These are phyloP conservation scores for Ochropleura plecta DNA, from an alignment of 2,888 invertebrate genomes.

Conservation along the genomic window DNA sequence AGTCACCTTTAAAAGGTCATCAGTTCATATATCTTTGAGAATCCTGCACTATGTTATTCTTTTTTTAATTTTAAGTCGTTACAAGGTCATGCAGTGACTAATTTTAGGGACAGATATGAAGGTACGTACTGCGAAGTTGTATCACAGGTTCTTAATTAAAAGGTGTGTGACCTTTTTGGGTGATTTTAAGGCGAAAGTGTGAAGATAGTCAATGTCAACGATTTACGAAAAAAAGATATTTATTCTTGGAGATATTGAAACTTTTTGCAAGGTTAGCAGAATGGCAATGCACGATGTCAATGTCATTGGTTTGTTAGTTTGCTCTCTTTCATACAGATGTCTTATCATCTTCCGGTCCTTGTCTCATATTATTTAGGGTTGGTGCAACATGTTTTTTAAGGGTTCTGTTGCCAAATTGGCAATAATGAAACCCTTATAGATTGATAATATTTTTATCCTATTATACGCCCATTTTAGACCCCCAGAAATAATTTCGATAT, in stretches of 20 bases:
- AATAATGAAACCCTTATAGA: too few relatives aligned
- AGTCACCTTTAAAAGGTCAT: neutral
- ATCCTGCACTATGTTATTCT: neutral
- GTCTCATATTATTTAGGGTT: too few relatives aligned
- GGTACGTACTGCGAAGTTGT: neutral
- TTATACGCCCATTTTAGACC: too few relatives aligned
- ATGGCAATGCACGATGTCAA: slow-evolving; percentile 18
- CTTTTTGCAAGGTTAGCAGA: slow-evolving; percentile 15
- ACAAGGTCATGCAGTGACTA: slow-evolving; percentile 5
- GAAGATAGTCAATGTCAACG: slow-evolving; percentile 33
- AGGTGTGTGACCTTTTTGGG: neutral
- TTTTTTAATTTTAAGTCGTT: neutral
- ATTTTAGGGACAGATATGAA: slow-evolving; percentile 2
- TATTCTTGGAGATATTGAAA: slow-evolving; percentile 8
- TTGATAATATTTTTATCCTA: too few relatives aligned
- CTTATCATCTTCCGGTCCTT: too few relatives aligned
- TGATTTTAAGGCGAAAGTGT: slow-evolving; percentile 11
- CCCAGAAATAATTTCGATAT: too few relatives aligned
- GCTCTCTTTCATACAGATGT: slow-evolving; percentile 1
- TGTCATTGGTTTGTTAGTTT: slow-evolving; percentile 12
- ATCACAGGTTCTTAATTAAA: neutral
- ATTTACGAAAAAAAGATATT: slow-evolving; percentile 1
- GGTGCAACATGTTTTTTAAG: too few relatives aligned
- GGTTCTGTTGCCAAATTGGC: too few relatives aligned
- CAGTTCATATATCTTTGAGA: neutral